Percentiles rank a stretch among this genome's conserved stretches.
Evolutionary conservation across 2,113 vertebrate genomes (phyloP).

Genomic region (Gavialis gangeticus): DNA sequence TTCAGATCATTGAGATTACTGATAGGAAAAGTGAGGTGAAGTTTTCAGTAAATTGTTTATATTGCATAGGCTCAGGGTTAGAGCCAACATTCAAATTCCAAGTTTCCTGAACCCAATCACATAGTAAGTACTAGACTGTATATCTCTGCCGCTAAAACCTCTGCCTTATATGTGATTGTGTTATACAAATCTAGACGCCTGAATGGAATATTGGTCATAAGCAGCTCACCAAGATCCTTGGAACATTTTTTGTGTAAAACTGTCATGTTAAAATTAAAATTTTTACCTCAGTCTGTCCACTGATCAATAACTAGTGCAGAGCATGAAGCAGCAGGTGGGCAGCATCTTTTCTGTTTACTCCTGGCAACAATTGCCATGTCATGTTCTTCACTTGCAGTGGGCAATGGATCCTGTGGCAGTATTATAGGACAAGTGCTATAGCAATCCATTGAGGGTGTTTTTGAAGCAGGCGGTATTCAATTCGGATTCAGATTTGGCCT

Average conservation of each 20-base stretch:
- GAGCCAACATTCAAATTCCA: background rate
- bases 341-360: background rate
- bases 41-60: background rate
- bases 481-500: background rate
- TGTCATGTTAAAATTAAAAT: background rate
- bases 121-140: background rate
- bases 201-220: background rate
- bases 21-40: background rate
- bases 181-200: background rate
- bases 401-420: background rate
- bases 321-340: background rate
- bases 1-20: background rate
- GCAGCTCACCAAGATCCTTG: background rate
- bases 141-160: background rate
- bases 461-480: background rate
- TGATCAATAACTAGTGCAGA: background rate
- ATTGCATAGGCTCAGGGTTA: background rate
- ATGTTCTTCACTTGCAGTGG: rapidly evolving
- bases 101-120: background rate
- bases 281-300: background rate
- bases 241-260: background rate
- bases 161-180: background rate
- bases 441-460: background rate
- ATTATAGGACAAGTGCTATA: background rate
- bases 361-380: background rate